Base-by-base conservation (phyloP, 1,140 invertebrate genomes). In the Cydia pomonella region DNA sequence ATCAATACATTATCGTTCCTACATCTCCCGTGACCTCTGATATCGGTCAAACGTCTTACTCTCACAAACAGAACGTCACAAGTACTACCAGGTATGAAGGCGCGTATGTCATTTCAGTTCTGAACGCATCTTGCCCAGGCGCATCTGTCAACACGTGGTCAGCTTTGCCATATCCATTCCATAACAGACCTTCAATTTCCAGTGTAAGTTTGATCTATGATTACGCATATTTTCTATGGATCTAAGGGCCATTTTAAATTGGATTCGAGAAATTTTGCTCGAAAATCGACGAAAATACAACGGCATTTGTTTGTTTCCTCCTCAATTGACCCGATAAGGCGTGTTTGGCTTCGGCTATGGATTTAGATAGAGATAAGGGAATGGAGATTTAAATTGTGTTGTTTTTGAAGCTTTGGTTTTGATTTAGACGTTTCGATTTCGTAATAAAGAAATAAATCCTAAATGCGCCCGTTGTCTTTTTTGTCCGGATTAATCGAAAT, bases 111-210 rank as follows among this genome's bases (percentile, higher is more conserved):
- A n/a, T 59, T 59, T 59, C 13, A 21, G 16, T 69, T 33, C 6
- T 27, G 9, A 69, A 13, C 18, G 21, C 9, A 23, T 18, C 21
- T 23, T 59, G 53, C 53, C 21, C 21, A 23, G n/a, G 50, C 21
- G 53, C 77, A 86, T 85, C 82, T 85, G 82, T 84, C 82, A 86
- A 88, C 81, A 87, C 81, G 80, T 83, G 80, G 77, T 75, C 75
- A 80, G 80, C 80, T 75, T 23, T 23, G 7, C 21, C 23, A 59
- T 59, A 23, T 21, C n/a, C n/a, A 59, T 21, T 7, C 1, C 53
- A 10, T n/a, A 59, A 18, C 7, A 7, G n/a, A 59, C 18, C n/a
- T n/a, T n/a, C n/a, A n/a, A n/a, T 3, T 12, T 82, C 53, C 53
- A 59, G 21, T 59, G n/a, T 59, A 18, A 7, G n/a, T 53, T 5